Base-by-base conservation (phyloP, 2,113 vertebrate genomes). In the Fulica atra region DNA sequence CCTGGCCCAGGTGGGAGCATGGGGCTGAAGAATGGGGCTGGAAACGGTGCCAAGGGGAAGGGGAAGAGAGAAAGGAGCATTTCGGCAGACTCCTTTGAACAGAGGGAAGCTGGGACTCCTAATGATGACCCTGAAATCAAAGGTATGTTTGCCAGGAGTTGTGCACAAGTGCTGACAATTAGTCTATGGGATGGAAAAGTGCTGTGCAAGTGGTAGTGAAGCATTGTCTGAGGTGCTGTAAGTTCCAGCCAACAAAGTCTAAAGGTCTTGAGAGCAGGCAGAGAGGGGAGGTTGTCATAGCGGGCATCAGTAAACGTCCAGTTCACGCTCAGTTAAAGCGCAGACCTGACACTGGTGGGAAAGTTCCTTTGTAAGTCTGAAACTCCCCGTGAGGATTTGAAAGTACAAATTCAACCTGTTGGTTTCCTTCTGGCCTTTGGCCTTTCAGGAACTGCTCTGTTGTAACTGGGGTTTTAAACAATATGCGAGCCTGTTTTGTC, bases 11-110 rank as follows among this genome's bases (percentile, higher is more conserved):
- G 98, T 94, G 99, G 99, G 97, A 98, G 98, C 97, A 99, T 99
- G 98, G 99, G 99, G 97, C 98, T 99, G 95, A 99, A 99, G 98
- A 99, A 99, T 53, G 99, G 98, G 97, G 98, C 99, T 89, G 99
- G 99, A 96, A 98, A 98, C 63, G 99, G 99, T 98, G 98, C 99
- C 97, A 99, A 99, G 98, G 99, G 99, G 97, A 99, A 99, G 98
- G 99, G 99, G 93, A 99, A 99, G 97, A 98, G 99, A 97, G 99
- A 99, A 97, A 98, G 99, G 97, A 99, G 99, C 98, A 99, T 99
- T 98, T 99, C 99, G 4, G 98, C 99, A 89, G 99, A 99, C 97
- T 99, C 99, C 36, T 99, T 99, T 93, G 99, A 99, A 85, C 99
- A 99, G 98, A 99, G 98, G 90, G 99, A 99, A 96, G 97, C 99